phyloP scores from a whole-genome alignment of 53 echinoderm and acorn worm species.

The Patiria pectinifera region DNA sequence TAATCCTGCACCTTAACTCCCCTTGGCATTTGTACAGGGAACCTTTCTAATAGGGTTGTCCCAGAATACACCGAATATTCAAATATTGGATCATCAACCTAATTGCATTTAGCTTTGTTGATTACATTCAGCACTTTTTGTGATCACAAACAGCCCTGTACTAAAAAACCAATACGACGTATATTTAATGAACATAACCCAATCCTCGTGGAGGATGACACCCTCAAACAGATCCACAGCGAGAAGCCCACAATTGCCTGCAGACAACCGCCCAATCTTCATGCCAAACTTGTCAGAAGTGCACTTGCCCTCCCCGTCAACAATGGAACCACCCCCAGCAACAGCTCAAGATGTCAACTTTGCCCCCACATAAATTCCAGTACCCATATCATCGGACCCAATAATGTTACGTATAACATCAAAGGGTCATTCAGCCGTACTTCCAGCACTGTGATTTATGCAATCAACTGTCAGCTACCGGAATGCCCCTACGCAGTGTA shows the following conservation, averaged over 20 bases:
- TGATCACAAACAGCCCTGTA: background rate
- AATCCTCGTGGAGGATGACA: constrained; percentile 10
- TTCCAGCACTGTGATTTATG: constrained; percentile 1
- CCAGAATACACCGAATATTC: too few relatives aligned
- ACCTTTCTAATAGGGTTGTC: too few relatives aligned
- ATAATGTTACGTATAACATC: background rate
- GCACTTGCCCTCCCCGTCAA: background rate
- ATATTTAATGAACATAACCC: constrained; percentile 13
- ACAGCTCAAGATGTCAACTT: background rate
- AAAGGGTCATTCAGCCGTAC: background rate
- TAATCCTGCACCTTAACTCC: too few relatives aligned
- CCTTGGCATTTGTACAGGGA: too few relatives aligned
- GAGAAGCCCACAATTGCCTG: constrained; percentile 6
- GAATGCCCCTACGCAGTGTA: background rate
- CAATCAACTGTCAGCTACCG: background rate
- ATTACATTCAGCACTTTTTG: background rate
- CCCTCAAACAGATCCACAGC: background rate
- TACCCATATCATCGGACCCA: background rate
- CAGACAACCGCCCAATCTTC: background rate
- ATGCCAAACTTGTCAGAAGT: background rate
- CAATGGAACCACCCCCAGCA: background rate
- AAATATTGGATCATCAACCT: too few relatives aligned
- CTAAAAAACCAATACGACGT: background rate
- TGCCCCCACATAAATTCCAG: constrained; percentile 13
- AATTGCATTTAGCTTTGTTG: too few relatives aligned